Evolutionary conservation across 2,888 invertebrate genomes (phyloP).

Genomic region (Aradus depressus): DNA sequence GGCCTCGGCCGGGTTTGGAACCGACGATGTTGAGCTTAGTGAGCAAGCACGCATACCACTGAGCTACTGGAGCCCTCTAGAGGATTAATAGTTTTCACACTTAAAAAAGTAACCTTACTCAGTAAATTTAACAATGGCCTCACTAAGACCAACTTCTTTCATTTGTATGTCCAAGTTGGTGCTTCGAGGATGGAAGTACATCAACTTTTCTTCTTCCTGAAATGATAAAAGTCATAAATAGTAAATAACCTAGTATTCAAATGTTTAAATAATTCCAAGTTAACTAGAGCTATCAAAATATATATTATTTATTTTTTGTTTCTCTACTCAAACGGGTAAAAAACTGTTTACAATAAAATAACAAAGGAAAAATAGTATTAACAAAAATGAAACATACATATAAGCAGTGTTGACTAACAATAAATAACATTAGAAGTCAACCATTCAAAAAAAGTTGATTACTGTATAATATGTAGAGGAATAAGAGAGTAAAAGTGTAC

Average conservation of each 20-base stretch:
- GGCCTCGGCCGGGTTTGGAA: too few relatives aligned
- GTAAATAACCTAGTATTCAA: slow-evolving; percentile 21
- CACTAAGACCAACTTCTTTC: slow-evolving; percentile 85
- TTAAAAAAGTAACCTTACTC: slow-evolving; percentile 51
- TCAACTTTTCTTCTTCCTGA: slow-evolving; percentile 79
- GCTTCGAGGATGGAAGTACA: slow-evolving; percentile 74
- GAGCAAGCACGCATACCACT: too few relatives aligned
- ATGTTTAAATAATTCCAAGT: slow-evolving; percentile 22
- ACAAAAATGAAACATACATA: not conserved
- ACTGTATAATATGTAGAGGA: too few relatives aligned
- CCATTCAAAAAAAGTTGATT: too few relatives aligned
- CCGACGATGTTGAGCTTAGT: too few relatives aligned
- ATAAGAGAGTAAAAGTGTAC: too few relatives aligned
- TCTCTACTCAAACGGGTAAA: not conserved
- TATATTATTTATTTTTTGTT: not conserved
- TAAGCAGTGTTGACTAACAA: too few relatives aligned
- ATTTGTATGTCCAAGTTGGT: slow-evolving; percentile 71
- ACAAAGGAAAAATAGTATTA: not conserved
- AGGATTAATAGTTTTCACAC: too few relatives aligned
- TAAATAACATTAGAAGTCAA: too few relatives aligned
- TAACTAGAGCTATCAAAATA: not conserved
- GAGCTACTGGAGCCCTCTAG: too few relatives aligned
- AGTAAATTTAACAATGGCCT: slow-evolving; percentile 90
- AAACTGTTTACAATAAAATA: not conserved
- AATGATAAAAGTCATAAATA: slow-evolving; percentile 30